Evolutionary conservation across 2,888 invertebrate genomes (phyloP), one percentile per base, ranked within the genome.

Genomic region (Agrypnus murinus): DNA sequence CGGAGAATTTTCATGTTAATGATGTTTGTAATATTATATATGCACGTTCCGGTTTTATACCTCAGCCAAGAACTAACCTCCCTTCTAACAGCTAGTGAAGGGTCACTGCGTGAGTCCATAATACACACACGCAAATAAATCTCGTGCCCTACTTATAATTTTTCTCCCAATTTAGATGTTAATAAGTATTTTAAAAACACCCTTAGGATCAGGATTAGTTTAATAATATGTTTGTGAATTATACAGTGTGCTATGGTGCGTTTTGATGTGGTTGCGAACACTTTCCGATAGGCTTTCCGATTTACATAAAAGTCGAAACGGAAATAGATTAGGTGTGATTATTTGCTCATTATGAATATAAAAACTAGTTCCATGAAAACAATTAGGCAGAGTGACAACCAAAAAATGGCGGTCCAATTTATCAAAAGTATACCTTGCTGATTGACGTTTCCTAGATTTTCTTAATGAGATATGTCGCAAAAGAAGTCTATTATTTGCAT

Each of bases 111-210:
- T 65, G 69, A 65, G 55, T 15, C 46, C 40, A 65, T 57, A n/a
- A 32, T 14, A 53, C 46, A 65, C 38, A 62, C 69, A 65, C 69
- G 65, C 69, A 64, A 64, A 65, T 65, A 69, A 64, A 64, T 69
- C 64, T 48, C 57, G 62, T 68, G 62, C 62, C 59, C 32, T 60
- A 60, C 40, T 60, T 59, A 32, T 50, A 43, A n/a, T 40, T 46
- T 57, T 40, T 32, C 60, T 46, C 46, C 60, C 25, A 67, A 67
- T 62, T 50, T 55, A 53, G 64, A 55, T 64, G 55, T 64, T 50
- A 64, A 63, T 50, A 63, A 50, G 50, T 38, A 36, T 36, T 25
- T 32, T 14, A 48, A 62, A 48, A 14, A 60, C 32, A 25, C 48
- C 48, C 43, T 43, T 5, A 25, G 6, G 7, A 40, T 17, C 19